Percentiles rank a stretch among this genome's conserved stretches.
phyloP scores from a whole-genome alignment of 2,888 invertebrate genomes.

The Abrostola triplasia region DNA sequence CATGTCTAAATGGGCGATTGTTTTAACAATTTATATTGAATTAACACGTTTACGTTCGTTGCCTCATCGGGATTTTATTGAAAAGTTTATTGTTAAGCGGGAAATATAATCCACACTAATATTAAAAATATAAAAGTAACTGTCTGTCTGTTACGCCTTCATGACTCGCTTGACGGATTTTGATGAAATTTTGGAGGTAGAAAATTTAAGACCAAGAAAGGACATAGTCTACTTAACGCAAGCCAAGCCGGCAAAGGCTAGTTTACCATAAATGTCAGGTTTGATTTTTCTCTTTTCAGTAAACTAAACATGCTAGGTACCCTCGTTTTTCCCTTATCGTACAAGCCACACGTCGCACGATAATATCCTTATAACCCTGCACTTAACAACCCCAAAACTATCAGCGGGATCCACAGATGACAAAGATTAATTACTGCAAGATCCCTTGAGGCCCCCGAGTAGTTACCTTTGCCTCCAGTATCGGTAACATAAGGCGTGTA shows the following conservation, averaged over 20 bases:
- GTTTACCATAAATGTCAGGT: too few relatives aligned
- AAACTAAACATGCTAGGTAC: conserved; percentile 23
- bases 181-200: too few relatives aligned
- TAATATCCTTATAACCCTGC: conserved; percentile 19
- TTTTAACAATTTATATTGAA: conserved; percentile 7
- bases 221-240: too few relatives aligned
- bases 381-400: conserved; percentile 50
- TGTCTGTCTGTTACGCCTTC: too few relatives aligned
- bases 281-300: too few relatives aligned
- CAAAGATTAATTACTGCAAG: conserved; percentile 66
- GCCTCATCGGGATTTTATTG: too few relatives aligned
- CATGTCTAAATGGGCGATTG: not conserved
- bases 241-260: too few relatives aligned
- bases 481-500: conserved; percentile 34
- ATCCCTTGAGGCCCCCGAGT: conserved; percentile 47
- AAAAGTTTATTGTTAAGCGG: too few relatives aligned
- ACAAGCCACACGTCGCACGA: conserved; percentile 8
- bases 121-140: too few relatives aligned
- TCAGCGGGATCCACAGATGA: conserved; percentile 53
- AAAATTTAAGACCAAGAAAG: too few relatives aligned
- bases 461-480: conserved; percentile 52
- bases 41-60: conserved; percentile 7
- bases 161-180: too few relatives aligned
- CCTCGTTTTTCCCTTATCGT: conserved; percentile 11
- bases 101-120: too few relatives aligned